Evolutionary conservation across 2,113 vertebrate genomes (phyloP).

Genomic region (Merops nubicus): DNA sequence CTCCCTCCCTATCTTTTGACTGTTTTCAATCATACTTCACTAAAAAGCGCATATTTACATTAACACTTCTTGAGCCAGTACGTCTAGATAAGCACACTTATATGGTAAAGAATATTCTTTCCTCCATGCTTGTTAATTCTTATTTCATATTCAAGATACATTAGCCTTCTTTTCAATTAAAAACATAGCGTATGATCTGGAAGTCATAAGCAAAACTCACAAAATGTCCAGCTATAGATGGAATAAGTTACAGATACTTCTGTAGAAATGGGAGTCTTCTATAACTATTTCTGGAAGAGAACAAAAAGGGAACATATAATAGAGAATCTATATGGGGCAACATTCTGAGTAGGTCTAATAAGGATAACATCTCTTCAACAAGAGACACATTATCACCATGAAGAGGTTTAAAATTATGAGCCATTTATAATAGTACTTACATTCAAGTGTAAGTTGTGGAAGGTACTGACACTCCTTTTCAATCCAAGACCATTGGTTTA

Average conservation of each 20-base stretch:
- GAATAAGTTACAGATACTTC: neutral
- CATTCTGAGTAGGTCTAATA: neutral
- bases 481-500: neutral
- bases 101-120: neutral
- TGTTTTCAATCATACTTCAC: neutral
- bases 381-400: neutral
- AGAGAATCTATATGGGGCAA: neutral
- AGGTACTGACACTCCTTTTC: neutral
- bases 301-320: neutral
- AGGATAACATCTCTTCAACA: neutral
- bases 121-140: neutral
- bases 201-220: neutral
- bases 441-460: neutral
- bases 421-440: neutral
- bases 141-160: neutral
- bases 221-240: neutral
- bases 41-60: neutral
- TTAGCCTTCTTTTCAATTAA: neutral
- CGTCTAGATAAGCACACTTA: neutral
- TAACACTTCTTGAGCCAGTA: neutral
- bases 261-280: neutral
- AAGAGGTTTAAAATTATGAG: neutral
- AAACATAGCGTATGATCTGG: neutral
- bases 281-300: neutral
- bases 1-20: neutral